Conservation (phyloP, 1,140 invertebrate species). For the Drosophila pachea region DNA sequence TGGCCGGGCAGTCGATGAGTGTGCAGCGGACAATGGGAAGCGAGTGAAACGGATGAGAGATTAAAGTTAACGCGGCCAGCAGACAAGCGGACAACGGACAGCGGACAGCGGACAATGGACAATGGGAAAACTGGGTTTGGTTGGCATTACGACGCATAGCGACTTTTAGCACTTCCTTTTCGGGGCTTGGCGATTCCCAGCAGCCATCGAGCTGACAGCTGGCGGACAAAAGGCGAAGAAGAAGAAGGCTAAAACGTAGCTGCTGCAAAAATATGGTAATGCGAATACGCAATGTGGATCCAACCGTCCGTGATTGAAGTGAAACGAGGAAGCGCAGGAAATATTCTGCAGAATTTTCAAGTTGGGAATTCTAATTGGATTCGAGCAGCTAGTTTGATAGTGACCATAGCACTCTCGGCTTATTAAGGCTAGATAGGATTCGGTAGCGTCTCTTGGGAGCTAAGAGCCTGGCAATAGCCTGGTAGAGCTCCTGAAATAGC, state of each 20-base stretch:
- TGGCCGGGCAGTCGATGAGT: conserved; percentile 33
- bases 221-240: background rate
- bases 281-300: background rate
- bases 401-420: no score
- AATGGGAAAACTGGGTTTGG: conserved; percentile 46
- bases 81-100: conserved; percentile 48
- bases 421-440: no score
- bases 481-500: no score
- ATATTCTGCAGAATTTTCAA: no score
- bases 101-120: conserved; percentile 26
- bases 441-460: no score
- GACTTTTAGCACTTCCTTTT: background rate
- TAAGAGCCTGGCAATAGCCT: no score
- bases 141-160: background rate
- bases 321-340: no score
- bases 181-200: background rate
- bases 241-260: background rate
- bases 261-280: conserved; percentile 4
- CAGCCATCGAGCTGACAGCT: conserved; percentile 6
- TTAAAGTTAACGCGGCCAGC: conserved; percentile 22
- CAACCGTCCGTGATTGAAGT: no score
- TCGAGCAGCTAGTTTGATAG: no score
- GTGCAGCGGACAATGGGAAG: conserved; percentile 9
- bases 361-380: no score
- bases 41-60: background rate